Evolutionary conservation across 2,888 invertebrate species (phyloP), one percentile per base, ranked within the genome.

Genomic region (Hydroisotoma schaefferi): DNA sequence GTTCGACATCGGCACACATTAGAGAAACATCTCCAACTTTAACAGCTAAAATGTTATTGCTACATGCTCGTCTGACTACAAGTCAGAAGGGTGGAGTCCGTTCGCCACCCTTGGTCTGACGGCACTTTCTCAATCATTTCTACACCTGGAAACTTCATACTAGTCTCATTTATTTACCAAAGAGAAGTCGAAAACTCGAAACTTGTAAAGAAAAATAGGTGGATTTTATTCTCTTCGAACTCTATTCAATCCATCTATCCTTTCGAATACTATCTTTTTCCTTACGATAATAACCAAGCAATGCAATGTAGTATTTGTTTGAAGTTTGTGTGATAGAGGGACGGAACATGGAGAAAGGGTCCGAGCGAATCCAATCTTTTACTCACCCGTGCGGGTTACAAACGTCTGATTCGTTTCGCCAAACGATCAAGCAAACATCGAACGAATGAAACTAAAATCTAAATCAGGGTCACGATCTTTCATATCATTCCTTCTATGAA

Each of bases 301-400:
- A n/a, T n/a, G n/a, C n/a, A n/a, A n/a, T n/a, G n/a, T n/a, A n/a
- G n/a, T n/a, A n/a, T n/a, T n/a, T n/a, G n/a, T n/a, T n/a, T n/a
- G n/a, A n/a, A n/a, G n/a, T n/a, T n/a, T n/a, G n/a, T n/a, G n/a
- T n/a, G n/a, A n/a, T n/a, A n/a, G 15, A 18, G 15, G 5, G 40
- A 40, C 20, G 40, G 40, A 20, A 40, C 15, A 33, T 40, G 40
- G 40, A 20, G 20, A 49, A 49, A 49, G 28, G 49, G 49, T 49
- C 49, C 49, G 49, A 49, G 28, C 49, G 49, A 26, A 49, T 49
- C 49, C 28, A 49, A 49, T 49, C 28, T 27, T 3, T 20, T 28
- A 28, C 49, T 49, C 49, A 49, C 49, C 49, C 49, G 49, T 49
- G 49, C 49, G 49, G 49, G 49, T 49, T 49, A 49, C 49, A 49